Conservation (phyloP, 2,113 vertebrate species). For the Neodontobutis hainanensis region DNA sequence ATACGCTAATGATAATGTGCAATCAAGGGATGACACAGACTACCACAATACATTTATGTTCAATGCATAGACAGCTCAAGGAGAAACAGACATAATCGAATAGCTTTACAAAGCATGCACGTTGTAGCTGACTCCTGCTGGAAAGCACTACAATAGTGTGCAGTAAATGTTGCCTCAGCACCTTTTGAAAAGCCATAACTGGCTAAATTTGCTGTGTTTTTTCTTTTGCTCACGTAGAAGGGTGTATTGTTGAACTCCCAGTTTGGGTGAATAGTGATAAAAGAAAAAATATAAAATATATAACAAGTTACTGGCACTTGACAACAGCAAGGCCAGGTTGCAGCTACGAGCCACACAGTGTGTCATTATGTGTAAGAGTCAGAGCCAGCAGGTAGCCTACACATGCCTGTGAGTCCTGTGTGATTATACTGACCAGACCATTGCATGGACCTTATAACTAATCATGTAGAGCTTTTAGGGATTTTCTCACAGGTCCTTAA, state of each 20-base stretch:
- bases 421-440: not conserved
- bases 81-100: not conserved
- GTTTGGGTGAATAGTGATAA: slow-evolving; percentile 18
- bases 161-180: slow-evolving; percentile 42
- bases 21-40: not conserved
- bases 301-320: slow-evolving; percentile 4
- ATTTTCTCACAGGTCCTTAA: slow-evolving; percentile 24
- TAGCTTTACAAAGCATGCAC: not conserved
- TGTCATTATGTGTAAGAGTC: slow-evolving; percentile 10
- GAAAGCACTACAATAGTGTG: slow-evolving; percentile 10
- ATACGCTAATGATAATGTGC: not conserved
- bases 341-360: not conserved
- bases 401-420: slow-evolving; percentile 7
- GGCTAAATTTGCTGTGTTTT: slow-evolving; percentile 32
- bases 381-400: slow-evolving; percentile 1
- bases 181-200: slow-evolving; percentile 27
- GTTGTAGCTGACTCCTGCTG: slow-evolving; percentile 6
- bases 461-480: not conserved
- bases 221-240: slow-evolving; percentile 32
- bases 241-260: slow-evolving; percentile 13
- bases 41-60: not conserved
- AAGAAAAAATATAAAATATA: slow-evolving; percentile 25
- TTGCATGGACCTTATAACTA: not conserved
- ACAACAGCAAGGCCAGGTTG: slow-evolving; percentile 11
- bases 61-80: not conserved